Evolutionary conservation across 1,140 invertebrate species (phyloP).

Genomic region (Monochamus saltuarius): DNA sequence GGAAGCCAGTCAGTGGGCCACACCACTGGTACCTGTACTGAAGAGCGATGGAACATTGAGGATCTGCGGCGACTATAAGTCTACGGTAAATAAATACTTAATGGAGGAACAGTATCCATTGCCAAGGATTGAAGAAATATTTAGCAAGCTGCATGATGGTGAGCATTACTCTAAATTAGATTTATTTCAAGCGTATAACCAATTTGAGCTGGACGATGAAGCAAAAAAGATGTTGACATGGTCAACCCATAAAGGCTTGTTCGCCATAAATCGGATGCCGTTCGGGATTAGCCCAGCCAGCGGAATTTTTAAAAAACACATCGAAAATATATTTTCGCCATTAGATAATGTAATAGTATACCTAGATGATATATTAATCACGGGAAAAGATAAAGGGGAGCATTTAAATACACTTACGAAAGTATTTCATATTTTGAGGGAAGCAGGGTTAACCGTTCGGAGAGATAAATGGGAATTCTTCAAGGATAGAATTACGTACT

Average conservation of each 20-base stretch:
- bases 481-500: slow-evolving; percentile 34
- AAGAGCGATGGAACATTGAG: slow-evolving; percentile 50
- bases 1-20: slow-evolving; percentile 39
- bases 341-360: slow-evolving; percentile 28
- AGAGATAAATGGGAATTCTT: slow-evolving; percentile 34
- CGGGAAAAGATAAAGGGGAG: slow-evolving; percentile 32
- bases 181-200: slow-evolving; percentile 5
- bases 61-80: slow-evolving; percentile 51
- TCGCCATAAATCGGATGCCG: slow-evolving; percentile 43
- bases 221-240: slow-evolving; percentile 41
- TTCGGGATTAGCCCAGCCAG: slow-evolving; percentile 35
- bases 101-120: slow-evolving; percentile 11
- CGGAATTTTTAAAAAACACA: slow-evolving; percentile 50
- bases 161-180: slow-evolving; percentile 29
- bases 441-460: slow-evolving; percentile 30
- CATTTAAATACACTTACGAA: slow-evolving; percentile 33
- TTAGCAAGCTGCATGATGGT: slow-evolving; percentile 15
- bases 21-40: slow-evolving; percentile 51
- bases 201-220: slow-evolving; percentile 39
- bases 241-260: slow-evolving; percentile 45
- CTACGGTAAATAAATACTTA: slow-evolving; percentile 42
- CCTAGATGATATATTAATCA: slow-evolving; percentile 50
- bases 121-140: slow-evolving; percentile 15
- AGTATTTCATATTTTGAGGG: slow-evolving; percentile 31
- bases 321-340: slow-evolving; percentile 43